A percentile compares a stretch with the other conserved stretches of the same genome.
phyloP scores from a whole-genome alignment of 2,113 vertebrate genomes.

The Atlantisia rogersi region DNA sequence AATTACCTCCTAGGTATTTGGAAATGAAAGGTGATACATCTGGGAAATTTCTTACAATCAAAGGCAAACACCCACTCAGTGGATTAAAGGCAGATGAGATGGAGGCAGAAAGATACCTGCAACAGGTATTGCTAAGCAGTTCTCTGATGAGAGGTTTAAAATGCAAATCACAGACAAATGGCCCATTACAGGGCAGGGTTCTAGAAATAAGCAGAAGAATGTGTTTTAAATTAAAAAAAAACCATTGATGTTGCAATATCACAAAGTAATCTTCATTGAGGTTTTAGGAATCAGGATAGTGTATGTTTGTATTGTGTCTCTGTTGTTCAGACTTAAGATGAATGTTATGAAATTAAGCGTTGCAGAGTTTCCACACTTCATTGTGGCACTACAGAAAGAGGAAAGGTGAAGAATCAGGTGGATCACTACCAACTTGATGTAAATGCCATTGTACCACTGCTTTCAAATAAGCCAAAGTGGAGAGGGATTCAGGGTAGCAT shows the following conservation, averaged over 20 bases:
- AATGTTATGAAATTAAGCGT: not conserved
- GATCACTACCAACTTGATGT: not conserved
- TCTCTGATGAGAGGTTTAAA: not conserved
- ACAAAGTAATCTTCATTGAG: not conserved
- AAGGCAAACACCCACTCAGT: slow-evolving; percentile 12
- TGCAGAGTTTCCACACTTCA: not conserved
- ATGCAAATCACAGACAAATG: not conserved
- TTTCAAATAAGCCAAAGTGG: not conserved
- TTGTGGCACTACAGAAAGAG: not conserved
- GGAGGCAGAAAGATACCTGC: not conserved
- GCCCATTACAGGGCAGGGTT: not conserved
- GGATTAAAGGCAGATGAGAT: slow-evolving; percentile 29
- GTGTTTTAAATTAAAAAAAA: not conserved
- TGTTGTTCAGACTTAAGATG: not conserved
- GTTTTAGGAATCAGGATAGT: not conserved
- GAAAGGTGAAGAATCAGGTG: not conserved
- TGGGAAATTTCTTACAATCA: slow-evolving; percentile 35
- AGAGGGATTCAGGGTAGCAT: not conserved
- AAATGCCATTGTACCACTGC: not conserved
- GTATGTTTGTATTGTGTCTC: not conserved
- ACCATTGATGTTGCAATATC: accelerated
- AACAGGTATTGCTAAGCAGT: not conserved
- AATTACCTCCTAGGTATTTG: not conserved
- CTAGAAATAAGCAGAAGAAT: not conserved
- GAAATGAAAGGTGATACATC: slow-evolving; percentile 18